These are phyloP conservation scores for Hydrocynus forskahlii DNA, from an alignment of 2,797 vertebrate genomes.

Conservation along the genomic window DNA sequence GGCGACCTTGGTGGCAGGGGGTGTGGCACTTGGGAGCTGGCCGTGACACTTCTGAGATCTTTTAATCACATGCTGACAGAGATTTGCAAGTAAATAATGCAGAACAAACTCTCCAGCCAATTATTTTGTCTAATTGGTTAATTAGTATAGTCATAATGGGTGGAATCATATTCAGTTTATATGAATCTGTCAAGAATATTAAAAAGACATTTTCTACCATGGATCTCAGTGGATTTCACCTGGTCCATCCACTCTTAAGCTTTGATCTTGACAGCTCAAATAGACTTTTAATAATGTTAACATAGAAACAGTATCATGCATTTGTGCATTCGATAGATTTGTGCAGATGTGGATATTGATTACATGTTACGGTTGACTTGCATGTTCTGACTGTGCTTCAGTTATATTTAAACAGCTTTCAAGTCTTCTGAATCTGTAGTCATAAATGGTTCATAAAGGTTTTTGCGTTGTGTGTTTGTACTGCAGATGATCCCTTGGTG, in stretches of 20 bases:
- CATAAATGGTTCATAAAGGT: background rate
- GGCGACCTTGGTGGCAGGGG: too few relatives aligned
- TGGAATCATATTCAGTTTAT: slow-evolving; percentile 30
- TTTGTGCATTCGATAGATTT: slow-evolving; percentile 27
- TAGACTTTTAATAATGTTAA: slow-evolving; percentile 45
- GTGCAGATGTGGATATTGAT: slow-evolving; percentile 42
- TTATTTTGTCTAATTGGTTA: slow-evolving; percentile 50
- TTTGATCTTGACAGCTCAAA: slow-evolving; percentile 21
- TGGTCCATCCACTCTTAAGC: background rate
- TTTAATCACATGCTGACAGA: slow-evolving; percentile 25
- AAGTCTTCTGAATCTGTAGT: background rate
- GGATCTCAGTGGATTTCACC: slow-evolving; percentile 11
- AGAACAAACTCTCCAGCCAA: slow-evolving; percentile 22
- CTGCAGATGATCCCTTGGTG: slow-evolving; percentile 85
- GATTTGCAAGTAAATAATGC: slow-evolving; percentile 23
- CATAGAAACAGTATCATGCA: slow-evolving; percentile 33
- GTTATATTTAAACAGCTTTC: background rate
- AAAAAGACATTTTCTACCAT: slow-evolving; percentile 16
- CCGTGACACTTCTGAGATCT: background rate
- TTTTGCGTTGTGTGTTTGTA: slow-evolving; percentile 30
- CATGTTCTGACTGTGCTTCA: background rate
- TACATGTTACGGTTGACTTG: slow-evolving; percentile 13
- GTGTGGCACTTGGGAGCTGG: too few relatives aligned
- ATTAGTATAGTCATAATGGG: slow-evolving; percentile 45
- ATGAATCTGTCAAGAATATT: slow-evolving; percentile 20